Evolutionary conservation across 2,888 invertebrate genomes (phyloP), one percentile per base, ranked within the genome.

Genomic region (Rhorus exstirpatorius): DNA sequence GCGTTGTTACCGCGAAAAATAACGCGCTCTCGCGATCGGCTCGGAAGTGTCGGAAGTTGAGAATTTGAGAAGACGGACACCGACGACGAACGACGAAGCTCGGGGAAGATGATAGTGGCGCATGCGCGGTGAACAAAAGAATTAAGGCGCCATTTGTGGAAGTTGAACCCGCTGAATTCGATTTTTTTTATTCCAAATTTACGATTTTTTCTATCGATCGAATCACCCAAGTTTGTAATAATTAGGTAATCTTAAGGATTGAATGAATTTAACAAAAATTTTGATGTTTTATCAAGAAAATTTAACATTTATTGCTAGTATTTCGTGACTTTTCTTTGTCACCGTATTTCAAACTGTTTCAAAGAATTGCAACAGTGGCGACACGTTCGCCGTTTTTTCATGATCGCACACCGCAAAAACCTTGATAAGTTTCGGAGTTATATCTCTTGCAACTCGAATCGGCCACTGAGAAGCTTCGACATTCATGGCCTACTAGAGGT

Each of bases 1-100:
- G 38, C 38, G 7, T 24, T 79, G 24, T 61, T 51, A 14, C 19
- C 6, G 46, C 38, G 38, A 49, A n/a, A n/a, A n/a, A n/a, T n/a
- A n/a, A n/a, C n/a, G n/a, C n/a, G n/a, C n/a, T n/a, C n/a, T n/a
- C n/a, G 46, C 49, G 46, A 80, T 63, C 21, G 63, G 80, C 75
- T 63, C 70, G 68, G 68, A 80, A 71, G 70, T 76, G 35, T 58
- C 38, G 31, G 68, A 38, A 21, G 68, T 44, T 1, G 38, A 1
- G 14, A 19, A 53, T 55, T 31, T 3, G 35, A 21, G 35, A 35
- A n/a, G 19, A n/a, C 35, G n/a, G n/a, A n/a, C n/a, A n/a, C n/a
- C n/a, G n/a, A n/a, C n/a, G n/a, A n/a, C n/a, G n/a, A n/a, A n/a
- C n/a, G n/a, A n/a, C n/a, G n/a, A n/a, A n/a, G n/a, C n/a, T n/a